Evolutionary conservation across 2,888 invertebrate genomes (phyloP).

Genomic region (Unio delphinus): DNA sequence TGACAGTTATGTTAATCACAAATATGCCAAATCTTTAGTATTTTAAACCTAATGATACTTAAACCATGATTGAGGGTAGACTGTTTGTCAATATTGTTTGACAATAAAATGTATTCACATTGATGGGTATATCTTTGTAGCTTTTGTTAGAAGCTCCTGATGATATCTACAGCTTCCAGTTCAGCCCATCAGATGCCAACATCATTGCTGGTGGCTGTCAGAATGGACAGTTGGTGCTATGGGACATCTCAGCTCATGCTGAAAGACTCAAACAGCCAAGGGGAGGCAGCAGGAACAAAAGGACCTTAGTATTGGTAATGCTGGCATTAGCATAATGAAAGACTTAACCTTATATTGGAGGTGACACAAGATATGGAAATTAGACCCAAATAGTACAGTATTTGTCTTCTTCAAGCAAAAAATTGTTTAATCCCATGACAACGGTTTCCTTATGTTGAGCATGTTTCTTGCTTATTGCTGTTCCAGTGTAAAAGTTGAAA

Average conservation of each 20-base stretch:
- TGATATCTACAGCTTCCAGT: conserved; percentile 70
- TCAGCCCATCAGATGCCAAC: conserved; percentile 69
- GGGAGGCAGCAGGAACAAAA: conserved; percentile 61
- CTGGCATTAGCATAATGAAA: neutral
- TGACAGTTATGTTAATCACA: no score
- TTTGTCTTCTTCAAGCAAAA: no score
- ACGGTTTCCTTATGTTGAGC: no score
- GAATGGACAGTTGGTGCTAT: conserved; percentile 72
- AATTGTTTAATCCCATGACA: no score
- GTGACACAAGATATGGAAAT: neutral
- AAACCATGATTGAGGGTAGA: no score
- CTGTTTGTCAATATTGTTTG: no score
- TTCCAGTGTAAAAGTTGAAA: no score
- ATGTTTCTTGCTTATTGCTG: no score
- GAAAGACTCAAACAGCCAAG: conserved; percentile 66
- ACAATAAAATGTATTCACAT: neutral
- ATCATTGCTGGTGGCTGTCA: conserved; percentile 71
- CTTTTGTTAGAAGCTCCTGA: conserved; percentile 71
- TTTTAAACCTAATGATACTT: no score
- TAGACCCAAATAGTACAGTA: no score
- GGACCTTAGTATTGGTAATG: conserved; percentile 59
- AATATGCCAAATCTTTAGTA: no score
- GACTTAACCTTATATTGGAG: neutral
- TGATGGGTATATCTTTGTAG: conserved; percentile 38
- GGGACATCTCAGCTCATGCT: conserved; percentile 69